A percentile compares a stretch with the other conserved stretches of the same genome.
Evolutionary conservation across 2,113 vertebrate genomes (phyloP).

Genomic region (Psilopsiagon aurifrons): DNA sequence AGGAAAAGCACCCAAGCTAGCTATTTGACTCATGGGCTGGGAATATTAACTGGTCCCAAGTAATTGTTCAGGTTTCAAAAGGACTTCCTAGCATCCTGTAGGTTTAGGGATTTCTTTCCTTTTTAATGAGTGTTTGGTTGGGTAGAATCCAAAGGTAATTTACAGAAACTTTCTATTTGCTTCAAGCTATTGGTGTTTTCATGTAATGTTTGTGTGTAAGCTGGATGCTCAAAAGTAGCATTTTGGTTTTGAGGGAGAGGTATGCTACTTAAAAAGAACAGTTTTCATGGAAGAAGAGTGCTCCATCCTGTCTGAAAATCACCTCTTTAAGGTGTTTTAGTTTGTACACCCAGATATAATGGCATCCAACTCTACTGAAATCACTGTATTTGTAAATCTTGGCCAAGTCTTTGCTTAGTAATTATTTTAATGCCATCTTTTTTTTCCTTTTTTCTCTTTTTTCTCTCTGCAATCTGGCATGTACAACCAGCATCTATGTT

Average conservation of each 20-base stretch:
- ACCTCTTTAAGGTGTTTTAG: neutral
- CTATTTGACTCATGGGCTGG: neutral
- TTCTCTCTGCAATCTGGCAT: neutral
- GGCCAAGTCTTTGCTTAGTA: neutral
- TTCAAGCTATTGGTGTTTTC: constrained; percentile 13
- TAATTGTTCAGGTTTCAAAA: neutral
- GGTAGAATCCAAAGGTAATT: constrained; percentile 18
- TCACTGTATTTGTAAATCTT: neutral
- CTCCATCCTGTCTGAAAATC: neutral
- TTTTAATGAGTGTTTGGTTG: neutral
- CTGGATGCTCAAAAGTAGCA: neutral
- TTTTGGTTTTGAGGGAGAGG: neutral
- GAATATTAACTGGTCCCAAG: neutral
- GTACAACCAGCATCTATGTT: neutral
- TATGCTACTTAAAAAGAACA: neutral
- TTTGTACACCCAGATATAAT: neutral
- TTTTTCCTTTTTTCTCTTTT: too few species aligned
- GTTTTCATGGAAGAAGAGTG: neutral
- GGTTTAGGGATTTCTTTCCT: neutral
- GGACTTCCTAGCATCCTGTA: neutral
- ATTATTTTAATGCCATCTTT: neutral
- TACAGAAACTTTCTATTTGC: constrained; percentile 7
- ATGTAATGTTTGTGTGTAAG: constrained; percentile 7
- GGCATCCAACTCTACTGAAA: neutral
- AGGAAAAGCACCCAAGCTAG: neutral